A percentile compares a stretch with the other conserved stretches of the same genome.
Evolutionary conservation across 2,113 vertebrate species (phyloP).

Genomic region (Mesitornis unicolor): DNA sequence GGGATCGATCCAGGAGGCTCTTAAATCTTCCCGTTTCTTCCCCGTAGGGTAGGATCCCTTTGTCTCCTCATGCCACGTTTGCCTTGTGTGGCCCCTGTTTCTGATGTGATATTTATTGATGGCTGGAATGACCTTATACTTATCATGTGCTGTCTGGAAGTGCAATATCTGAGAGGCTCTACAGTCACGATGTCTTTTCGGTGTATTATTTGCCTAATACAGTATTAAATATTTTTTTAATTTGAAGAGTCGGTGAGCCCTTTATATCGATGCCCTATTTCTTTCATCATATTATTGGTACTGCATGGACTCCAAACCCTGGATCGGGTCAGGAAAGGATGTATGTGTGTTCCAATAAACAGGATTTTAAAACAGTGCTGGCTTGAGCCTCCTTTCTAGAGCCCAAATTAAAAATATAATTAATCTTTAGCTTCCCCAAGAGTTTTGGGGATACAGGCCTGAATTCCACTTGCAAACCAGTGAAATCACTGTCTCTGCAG

Average conservation of each 20-base stretch:
- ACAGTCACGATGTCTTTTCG: conserved; percentile 57
- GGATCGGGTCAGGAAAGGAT: conserved; percentile 60
- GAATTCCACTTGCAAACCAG: neutral
- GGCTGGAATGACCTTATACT: conserved; percentile 72
- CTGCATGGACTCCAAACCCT: conserved; percentile 71
- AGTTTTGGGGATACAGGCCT: neutral
- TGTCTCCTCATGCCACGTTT: conserved; percentile 68
- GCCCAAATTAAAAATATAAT: neutral
- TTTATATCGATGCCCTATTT: conserved; percentile 57
- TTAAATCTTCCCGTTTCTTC: conserved; percentile 52
- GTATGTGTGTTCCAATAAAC: conserved; percentile 76
- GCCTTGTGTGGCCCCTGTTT: conserved; percentile 74
- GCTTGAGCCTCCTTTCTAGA: conserved; percentile 34
- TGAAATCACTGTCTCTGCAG: neutral
- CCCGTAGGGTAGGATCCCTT: conserved; percentile 69
- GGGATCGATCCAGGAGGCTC: conserved; percentile 42
- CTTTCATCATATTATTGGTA: conserved; percentile 64
- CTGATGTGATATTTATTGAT: conserved; percentile 73
- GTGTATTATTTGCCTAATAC: conserved; percentile 58
- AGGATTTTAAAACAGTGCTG: conserved; percentile 70
- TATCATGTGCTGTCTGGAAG: conserved; percentile 71
- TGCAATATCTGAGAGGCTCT: conserved; percentile 72
- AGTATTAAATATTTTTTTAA: conserved; percentile 69
- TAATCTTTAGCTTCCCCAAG: neutral
- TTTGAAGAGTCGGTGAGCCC: conserved; percentile 65